A percentile compares a stretch with the other conserved stretches of the same genome.
Evolutionary conservation across 2,113 vertebrate species (phyloP).

Genomic region (Uria aalge): DNA sequence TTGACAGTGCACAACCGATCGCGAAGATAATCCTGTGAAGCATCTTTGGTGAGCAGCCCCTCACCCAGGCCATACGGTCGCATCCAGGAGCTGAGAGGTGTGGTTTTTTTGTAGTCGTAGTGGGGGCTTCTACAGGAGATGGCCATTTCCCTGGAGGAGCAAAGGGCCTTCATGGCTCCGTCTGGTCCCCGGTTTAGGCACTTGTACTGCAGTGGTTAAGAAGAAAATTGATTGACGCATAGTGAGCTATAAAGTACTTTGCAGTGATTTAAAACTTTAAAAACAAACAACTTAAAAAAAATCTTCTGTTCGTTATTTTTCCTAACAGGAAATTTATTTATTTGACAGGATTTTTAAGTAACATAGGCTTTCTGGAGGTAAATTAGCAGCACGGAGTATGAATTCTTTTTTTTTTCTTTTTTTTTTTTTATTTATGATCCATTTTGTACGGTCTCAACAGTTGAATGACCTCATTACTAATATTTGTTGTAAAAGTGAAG

Average conservation of each 20-base stretch:
- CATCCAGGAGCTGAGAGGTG: constrained; percentile 55
- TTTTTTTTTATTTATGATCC: constrained; percentile 90
- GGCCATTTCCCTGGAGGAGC: constrained; percentile 59
- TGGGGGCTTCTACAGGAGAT: constrained; percentile 71
- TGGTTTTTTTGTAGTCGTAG: constrained; percentile 25
- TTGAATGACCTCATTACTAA: constrained; percentile 93
- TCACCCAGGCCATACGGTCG: constrained; percentile 48
- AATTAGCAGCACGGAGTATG: constrained; percentile 82
- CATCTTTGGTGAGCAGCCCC: constrained; percentile 55
- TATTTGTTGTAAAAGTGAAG: constrained; percentile 98
- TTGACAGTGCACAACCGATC: constrained; percentile 63
- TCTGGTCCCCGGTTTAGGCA: constrained; percentile 70
- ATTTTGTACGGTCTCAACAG: constrained; percentile 88
- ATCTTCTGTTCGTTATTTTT: constrained; percentile 73
- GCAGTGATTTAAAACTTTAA: constrained; percentile 68
- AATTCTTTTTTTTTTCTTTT: constrained; percentile 74
- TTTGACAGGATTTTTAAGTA: constrained; percentile 80
- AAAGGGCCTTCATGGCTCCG: constrained; percentile 40
- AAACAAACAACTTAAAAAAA: background rate
- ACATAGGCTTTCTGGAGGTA: constrained; percentile 79
- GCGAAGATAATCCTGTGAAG: constrained; percentile 44
- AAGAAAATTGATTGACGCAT: constrained; percentile 8
- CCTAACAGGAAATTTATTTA: constrained; percentile 82
- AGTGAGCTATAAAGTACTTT: constrained; percentile 70
- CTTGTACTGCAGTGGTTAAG: constrained; percentile 76